These are phyloP conservation scores for Mormyrus iriodes DNA, from an alignment of 2,113 vertebrate species.

Conservation along the genomic window DNA sequence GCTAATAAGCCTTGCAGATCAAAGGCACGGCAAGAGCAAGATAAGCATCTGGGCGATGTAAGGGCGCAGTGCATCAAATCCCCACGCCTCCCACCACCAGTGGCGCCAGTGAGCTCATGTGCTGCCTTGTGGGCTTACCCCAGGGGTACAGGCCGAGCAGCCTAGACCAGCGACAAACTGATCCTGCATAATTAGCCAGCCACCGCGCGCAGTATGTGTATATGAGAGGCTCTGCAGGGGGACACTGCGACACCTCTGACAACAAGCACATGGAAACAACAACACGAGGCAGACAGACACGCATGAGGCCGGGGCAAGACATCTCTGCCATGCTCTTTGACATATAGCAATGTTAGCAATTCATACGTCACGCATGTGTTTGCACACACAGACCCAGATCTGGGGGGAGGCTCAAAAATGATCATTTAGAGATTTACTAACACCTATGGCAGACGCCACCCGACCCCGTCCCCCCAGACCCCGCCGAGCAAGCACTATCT, in stretches of 20 bases:
- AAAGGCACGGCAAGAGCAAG: conserved; percentile 49
- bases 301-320: not conserved
- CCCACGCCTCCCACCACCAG: conserved; percentile 58
- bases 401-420: not conserved
- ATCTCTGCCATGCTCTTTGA: not conserved
- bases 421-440: not conserved
- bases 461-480: not conserved
- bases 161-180: conserved; percentile 29
- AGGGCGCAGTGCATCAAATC: conserved; percentile 34
- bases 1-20: conserved; percentile 65
- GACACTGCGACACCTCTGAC: not conserved
- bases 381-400: not conserved
- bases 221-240: not conserved
- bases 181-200: not conserved
- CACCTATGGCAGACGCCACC: not conserved
- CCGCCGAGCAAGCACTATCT: not conserved
- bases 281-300: not conserved
- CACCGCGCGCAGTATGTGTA: not conserved
- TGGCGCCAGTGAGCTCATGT: conserved; percentile 56
- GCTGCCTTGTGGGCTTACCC: conserved; percentile 60
- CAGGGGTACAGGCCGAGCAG: conserved; percentile 60
- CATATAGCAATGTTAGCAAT: not conserved
- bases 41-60: conserved; percentile 43
- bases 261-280: not conserved
- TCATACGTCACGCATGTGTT: not conserved